Conservation (phyloP, 2,113 vertebrate species). For the Rhabdomys dilectus region DNA sequence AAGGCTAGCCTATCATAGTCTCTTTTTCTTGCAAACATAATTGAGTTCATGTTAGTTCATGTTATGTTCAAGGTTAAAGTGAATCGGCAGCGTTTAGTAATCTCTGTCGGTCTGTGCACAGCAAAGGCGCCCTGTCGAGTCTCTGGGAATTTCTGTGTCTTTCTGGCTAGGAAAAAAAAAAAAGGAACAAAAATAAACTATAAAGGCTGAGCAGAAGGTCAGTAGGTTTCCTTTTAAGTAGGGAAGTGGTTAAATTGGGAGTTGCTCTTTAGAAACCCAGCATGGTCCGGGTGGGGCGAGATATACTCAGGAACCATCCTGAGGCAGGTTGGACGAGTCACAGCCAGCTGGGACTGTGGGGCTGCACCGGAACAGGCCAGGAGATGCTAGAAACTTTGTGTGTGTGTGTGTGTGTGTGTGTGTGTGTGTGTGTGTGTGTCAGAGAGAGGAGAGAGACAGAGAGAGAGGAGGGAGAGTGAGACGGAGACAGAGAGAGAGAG, state of each 20-base stretch:
- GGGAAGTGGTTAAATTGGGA: neutral
- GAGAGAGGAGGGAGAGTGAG: no score
- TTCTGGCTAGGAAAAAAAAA: slow-evolving; percentile 40
- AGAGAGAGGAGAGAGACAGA: no score
- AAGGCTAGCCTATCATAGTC: neutral
- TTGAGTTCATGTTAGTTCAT: neutral
- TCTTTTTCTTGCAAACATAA: neutral
- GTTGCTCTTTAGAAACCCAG: neutral
- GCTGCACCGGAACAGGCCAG: neutral
- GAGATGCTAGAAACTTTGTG: neutral
- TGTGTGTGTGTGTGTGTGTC: neutral
- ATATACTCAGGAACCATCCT: no score
- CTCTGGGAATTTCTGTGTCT: slow-evolving; percentile 48
- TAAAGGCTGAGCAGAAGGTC: slow-evolving; percentile 19
- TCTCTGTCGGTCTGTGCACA: neutral
- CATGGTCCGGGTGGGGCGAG: neutral
- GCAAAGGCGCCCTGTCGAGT: slow-evolving; percentile 10
- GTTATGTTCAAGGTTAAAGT: slow-evolving; percentile 35
- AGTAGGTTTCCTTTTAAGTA: neutral
- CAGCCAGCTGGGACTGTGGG: neutral
- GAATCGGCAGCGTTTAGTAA: slow-evolving; percentile 30
- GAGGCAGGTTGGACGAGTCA: neutral
- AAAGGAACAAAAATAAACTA: neutral
- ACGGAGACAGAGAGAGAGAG: no score
- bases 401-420: neutral